phyloP scores from a whole-genome alignment of 2,888 invertebrate genomes.

The Anthrax anthrax region DNA sequence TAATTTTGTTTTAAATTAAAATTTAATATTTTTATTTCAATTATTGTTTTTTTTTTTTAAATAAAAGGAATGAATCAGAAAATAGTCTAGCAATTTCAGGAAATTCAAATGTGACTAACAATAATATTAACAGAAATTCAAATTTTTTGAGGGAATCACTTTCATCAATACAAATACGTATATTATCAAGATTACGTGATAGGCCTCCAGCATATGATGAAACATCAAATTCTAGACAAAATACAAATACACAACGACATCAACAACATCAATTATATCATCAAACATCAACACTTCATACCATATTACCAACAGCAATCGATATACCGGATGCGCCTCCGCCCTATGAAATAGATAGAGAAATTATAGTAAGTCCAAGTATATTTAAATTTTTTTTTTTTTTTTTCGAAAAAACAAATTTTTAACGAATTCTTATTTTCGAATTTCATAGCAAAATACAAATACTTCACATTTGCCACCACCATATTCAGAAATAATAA shows the following conservation, averaged over 20 bases:
- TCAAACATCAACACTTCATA: conserved; percentile 1
- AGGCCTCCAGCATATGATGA: conserved; percentile 18
- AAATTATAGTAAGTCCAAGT: conserved; percentile 1
- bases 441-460: not conserved
- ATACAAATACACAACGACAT: not conserved
- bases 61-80: no score
- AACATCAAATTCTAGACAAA: not conserved
- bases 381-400: not conserved
- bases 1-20: not conserved
- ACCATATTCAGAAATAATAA: conserved; percentile 13
- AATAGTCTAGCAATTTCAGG: no score
- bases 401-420: no score
- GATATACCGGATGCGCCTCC: conserved; percentile 13
- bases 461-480: conserved; percentile 12
- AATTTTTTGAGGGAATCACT: conserved; percentile 14
- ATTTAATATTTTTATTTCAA: not conserved
- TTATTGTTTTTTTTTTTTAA: not conserved
- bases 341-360: conserved; percentile 12
- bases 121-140: not conserved
- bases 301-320: not conserved
- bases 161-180: conserved; percentile 17
- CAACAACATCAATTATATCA: not conserved
- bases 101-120: no score
- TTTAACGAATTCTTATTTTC: no score
- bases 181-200: conserved; percentile 16